Conservation (phyloP, 2,113 vertebrate genomes). For the Ctenodactylus gundi region DNA sequence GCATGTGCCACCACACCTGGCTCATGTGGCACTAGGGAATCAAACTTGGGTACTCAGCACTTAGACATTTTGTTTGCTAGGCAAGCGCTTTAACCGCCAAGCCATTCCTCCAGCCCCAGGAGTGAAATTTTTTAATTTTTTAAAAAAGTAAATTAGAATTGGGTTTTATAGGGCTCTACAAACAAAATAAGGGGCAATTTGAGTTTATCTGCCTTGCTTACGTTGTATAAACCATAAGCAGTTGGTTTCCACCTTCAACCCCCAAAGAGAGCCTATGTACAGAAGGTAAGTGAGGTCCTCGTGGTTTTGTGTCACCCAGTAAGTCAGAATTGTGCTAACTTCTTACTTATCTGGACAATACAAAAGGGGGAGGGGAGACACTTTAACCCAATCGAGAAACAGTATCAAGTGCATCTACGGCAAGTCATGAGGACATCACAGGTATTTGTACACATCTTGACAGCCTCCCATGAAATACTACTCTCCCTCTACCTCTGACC, state of each 20-base stretch:
- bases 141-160: neutral
- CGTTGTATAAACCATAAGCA: neutral
- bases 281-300: neutral
- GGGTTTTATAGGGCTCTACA: neutral
- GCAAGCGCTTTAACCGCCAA: no score
- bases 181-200: neutral
- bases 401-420: neutral
- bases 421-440: neutral
- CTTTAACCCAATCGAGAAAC: neutral
- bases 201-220: neutral
- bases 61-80: no score
- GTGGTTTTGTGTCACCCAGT: no score
- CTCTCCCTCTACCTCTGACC: no score
- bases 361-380: neutral
- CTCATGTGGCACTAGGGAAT: no score
- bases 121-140: no score
- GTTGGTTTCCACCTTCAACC: neutral
- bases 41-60: no score
- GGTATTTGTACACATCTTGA: neutral
- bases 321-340: no score
- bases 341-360: neutral
- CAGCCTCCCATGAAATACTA: neutral
- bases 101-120: no score
- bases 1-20: no score
- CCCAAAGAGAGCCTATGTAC: neutral